Evolutionary conservation across 2,113 vertebrate species (phyloP), one percentile per base, ranked within the genome.

Genomic region (Noturus placidus): DNA sequence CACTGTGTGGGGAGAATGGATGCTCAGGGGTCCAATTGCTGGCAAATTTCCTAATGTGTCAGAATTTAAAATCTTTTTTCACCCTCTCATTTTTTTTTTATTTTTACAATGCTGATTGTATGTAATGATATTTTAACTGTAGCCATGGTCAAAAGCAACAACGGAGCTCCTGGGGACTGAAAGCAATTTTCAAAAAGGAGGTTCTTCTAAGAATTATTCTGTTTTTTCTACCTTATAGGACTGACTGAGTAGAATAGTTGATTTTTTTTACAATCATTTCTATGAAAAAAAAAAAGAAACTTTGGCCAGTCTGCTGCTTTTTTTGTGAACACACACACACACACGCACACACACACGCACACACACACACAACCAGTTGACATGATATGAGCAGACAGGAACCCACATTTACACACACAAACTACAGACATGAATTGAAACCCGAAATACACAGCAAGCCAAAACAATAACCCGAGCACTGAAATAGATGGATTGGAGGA

Each of bases 301-400:
- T 93, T 92, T 77, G 89, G 87, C 87, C 92, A 92, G 88, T 89
- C 87, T 70, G 91, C 91, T 88, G 91, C 81, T 90, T 57, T 86
- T 86, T 90, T 89, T 46, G 82, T 9, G 2, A 63, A 91, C 8
- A 52, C 46, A 78, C 63, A 42, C 42, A 83, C 38, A 22, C 80
- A 69, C 80, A 70, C 38, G 14, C 80, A 69, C 80, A 70, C 13
- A 42, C n/a, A 17, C 80, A 70, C 20, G 30, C 20, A 17, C 81
- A 70, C 20, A 42, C 19, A 17, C 81, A 70, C 20, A 42, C n/a
- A 17, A 15, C 52, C 52, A 13, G 2, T 42, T 50, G 42, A 67
- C 42, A 84, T 5, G 9, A 76, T 87, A 88, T 17, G 83, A n/a
- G 15, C 76, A 91, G 13, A 52, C 33, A 79, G 0, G 9, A 91